These are phyloP conservation scores for Sipunculus nudus DNA, from an alignment of 2,888 invertebrate species.

Conservation along the genomic window DNA sequence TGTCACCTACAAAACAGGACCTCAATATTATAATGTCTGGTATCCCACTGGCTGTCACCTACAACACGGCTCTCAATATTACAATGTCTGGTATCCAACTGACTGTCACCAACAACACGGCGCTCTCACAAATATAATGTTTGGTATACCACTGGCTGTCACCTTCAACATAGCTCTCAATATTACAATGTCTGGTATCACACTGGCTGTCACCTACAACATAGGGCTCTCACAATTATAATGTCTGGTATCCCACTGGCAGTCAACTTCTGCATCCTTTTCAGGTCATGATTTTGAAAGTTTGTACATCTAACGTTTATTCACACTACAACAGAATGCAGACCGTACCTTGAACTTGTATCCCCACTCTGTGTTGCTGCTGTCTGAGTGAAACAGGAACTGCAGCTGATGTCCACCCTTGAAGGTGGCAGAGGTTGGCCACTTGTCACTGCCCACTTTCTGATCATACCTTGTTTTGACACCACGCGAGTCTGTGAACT, in stretches of 20 bases:
- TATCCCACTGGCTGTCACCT: slow-evolving; percentile 62
- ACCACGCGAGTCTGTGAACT: slow-evolving; percentile 60
- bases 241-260: slow-evolving; percentile 62
- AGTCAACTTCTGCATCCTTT: slow-evolving; percentile 48
- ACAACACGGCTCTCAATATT: slow-evolving; percentile 5
- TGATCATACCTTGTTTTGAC: slow-evolving; percentile 59
- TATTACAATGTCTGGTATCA: slow-evolving; percentile 59
- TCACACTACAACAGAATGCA: background rate
- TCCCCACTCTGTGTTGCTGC: slow-evolving; percentile 65
- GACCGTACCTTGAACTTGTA: slow-evolving; percentile 61
- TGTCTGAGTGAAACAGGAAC: slow-evolving; percentile 63
- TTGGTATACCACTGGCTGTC: slow-evolving; percentile 61
- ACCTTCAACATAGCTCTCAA: slow-evolving; percentile 44
- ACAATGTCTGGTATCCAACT: slow-evolving; percentile 59
- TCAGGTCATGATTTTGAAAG: no score
- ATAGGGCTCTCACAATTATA: slow-evolving; percentile 3
- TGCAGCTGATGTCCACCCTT: slow-evolving; percentile 56
- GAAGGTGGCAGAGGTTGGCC: slow-evolving; percentile 58
- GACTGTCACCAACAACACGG: background rate
- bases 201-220: slow-evolving; percentile 59
- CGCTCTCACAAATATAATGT: no score
- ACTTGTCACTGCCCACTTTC: slow-evolving; percentile 61
- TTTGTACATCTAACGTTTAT: no score
- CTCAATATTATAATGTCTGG: slow-evolving; percentile 54
- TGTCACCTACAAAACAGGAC: slow-evolving; percentile 48